A percentile compares a stretch with the other conserved stretches of the same genome.
These are phyloP conservation scores for Serinus canaria DNA, from an alignment of 2,113 vertebrate species.

Conservation along the genomic window DNA sequence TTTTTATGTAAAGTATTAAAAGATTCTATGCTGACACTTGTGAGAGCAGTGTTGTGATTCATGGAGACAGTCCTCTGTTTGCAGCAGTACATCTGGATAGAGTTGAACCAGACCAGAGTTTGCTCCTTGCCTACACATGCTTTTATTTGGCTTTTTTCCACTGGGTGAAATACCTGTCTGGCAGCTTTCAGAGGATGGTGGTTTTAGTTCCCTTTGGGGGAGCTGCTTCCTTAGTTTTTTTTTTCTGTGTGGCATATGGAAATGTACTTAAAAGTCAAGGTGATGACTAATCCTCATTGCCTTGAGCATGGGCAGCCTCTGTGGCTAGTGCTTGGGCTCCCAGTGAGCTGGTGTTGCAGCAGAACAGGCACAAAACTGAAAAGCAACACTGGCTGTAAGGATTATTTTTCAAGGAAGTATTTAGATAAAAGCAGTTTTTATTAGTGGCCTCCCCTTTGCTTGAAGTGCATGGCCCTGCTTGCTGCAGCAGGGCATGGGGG, in stretches of 20 bases:
- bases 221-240: not conserved
- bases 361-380: not conserved
- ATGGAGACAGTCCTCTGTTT: not conserved
- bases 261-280: not conserved
- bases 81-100: no score
- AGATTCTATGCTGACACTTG: slow-evolving; percentile 71
- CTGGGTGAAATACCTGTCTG: not conserved
- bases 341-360: not conserved
- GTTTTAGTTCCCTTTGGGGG: not conserved
- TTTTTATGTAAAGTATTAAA: slow-evolving; percentile 84
- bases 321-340: not conserved
- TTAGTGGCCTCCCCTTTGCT: accelerated
- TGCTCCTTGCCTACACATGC: not conserved
- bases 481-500: not conserved
- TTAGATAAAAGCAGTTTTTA: not conserved
- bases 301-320: not conserved
- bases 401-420: not conserved
- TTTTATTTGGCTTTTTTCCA: not conserved
- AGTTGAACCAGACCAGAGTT: not conserved
- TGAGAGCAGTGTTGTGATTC: slow-evolving; percentile 47
- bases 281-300: not conserved
- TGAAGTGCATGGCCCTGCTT: accelerated
- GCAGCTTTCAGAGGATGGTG: not conserved
- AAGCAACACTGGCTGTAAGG: accelerated
- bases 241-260: not conserved